Conservation (phyloP, 2,888 invertebrate genomes). For the Hyposoter didymator region DNA sequence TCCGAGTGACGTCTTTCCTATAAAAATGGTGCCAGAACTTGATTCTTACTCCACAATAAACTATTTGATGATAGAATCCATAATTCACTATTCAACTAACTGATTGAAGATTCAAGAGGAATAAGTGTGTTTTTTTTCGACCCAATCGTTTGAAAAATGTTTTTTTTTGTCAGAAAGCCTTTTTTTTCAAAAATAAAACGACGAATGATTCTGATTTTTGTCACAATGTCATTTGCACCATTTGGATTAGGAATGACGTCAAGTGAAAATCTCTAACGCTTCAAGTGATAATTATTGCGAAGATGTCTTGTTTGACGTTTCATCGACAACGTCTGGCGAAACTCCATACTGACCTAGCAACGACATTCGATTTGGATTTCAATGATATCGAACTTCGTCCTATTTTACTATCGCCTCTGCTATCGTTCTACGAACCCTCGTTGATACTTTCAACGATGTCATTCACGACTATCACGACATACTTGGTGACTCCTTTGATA, state of each 20-base stretch:
- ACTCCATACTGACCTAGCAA: constrained; percentile 16
- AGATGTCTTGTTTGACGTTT: constrained; percentile 44
- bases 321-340: constrained; percentile 47
- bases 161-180: too few relatives aligned
- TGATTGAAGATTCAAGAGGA: too few relatives aligned
- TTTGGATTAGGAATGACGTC: neutral
- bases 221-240: neutral
- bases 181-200: neutral
- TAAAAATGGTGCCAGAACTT: neutral
- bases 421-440: constrained; percentile 38
- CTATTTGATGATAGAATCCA: too few relatives aligned
- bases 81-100: too few relatives aligned
- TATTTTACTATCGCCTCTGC: constrained; percentile 43
- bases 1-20: neutral
- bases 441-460: constrained; percentile 11
- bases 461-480: constrained; percentile 1
- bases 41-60: neutral
- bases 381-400: constrained; percentile 27
- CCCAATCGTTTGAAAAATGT: neutral
- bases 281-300: neutral
- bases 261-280: neutral
- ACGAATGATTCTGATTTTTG: neutral
- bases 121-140: too few relatives aligned
- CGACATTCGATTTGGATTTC: constrained; percentile 29
- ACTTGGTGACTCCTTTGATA: constrained; percentile 45